A percentile compares a stretch with the other conserved stretches of the same genome.
phyloP scores from a whole-genome alignment of 2,113 vertebrate species.

The Oenanthe oenanthe region DNA sequence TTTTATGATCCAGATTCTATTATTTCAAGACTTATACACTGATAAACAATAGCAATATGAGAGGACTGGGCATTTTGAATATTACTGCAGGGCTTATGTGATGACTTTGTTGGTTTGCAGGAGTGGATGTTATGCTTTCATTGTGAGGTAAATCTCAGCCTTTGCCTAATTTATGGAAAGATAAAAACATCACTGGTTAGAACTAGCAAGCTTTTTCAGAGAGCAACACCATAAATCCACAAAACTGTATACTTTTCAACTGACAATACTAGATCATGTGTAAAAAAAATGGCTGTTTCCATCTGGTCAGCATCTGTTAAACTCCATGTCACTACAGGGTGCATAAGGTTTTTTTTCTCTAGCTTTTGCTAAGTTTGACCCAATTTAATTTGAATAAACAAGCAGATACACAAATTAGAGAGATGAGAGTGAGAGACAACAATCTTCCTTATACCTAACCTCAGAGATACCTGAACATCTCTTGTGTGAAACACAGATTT shows the following conservation, averaged over 20 bases:
- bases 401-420: not conserved
- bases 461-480: not conserved
- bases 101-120: not conserved
- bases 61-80: not conserved
- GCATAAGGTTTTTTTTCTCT: not conserved
- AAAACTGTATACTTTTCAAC: not conserved
- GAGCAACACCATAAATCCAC: not conserved
- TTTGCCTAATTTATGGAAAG: constrained; percentile 33
- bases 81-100: not conserved
- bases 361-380: not conserved
- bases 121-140: not conserved
- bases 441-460: not conserved
- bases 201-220: not conserved
- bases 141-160: not conserved
- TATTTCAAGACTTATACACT: not conserved
- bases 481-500: not conserved
- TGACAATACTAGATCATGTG: not conserved
- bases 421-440: not conserved
- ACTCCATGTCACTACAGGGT: not conserved
- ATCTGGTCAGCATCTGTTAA: constrained; percentile 34
- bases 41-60: not conserved
- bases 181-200: not conserved
- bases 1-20: constrained; percentile 10
- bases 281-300: not conserved
- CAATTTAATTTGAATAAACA: not conserved